Base-by-base conservation (phyloP, 92 coral and sea anemone species). In the Actinernus sp. region DNA sequence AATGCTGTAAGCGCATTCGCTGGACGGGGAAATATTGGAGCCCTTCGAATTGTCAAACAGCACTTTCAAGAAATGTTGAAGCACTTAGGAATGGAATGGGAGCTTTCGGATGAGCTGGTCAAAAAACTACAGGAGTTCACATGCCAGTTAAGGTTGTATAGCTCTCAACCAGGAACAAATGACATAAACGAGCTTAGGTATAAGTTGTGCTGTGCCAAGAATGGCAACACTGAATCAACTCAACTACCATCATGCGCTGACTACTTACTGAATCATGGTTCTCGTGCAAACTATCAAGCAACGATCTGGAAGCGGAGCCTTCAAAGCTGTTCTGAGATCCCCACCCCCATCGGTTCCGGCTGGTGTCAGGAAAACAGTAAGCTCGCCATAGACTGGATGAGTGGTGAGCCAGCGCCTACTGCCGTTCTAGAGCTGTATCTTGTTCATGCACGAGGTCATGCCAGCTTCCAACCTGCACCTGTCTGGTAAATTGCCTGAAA, bases 1-100 rank as follows among this genome's bases (percentile, higher is more conserved):
- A 81, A 78, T 31, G 49, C 89, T 4, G 79, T 74, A 21, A 74
- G 89, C 68, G 84, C 79, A 24, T 60, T 73, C 31, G 81, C 81
- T 49, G 81, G 63, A 51, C 36, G 77, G 39, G 68, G 63, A 50
- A 61, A 73, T 63, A 62, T 61, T 21, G 43, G 62, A 61, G 81
- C 81, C 22, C 64, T 73, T 14, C 4, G 62, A 73, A 32, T 49
- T 19, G 63, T 73, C 45, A 61, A 53, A 44, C 30, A 62, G 48
- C 80, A 61, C 23, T 75, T 75, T 54, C 46, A 41, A 43, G 70
- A 73, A 71, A 31, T 58, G 17, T 81, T 81, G 49, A 54, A 57
- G 31, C 20, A 39, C 27, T 51, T 60, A 61, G 83, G 73, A 2
- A 34, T 23, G 29, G 67, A 58, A n/a, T 83, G 72, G 73, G 49